These are phyloP conservation scores for Stenodema calcarata DNA, from an alignment of 2,888 invertebrate genomes.

Conservation along the genomic window DNA sequence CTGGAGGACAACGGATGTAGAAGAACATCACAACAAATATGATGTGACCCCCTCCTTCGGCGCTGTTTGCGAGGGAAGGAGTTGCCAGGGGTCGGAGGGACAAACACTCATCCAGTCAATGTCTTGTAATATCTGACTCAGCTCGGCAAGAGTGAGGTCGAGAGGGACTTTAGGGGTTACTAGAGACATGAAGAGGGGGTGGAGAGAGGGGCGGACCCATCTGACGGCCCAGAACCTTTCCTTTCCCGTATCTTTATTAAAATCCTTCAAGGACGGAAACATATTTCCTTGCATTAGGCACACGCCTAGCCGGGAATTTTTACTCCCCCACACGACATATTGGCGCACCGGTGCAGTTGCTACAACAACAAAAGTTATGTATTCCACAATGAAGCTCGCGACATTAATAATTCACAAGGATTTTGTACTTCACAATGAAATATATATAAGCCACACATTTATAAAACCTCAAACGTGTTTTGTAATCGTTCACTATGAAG, in stretches of 20 bases:
- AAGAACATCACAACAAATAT: conserved; percentile 34
- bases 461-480: too few relatives aligned
- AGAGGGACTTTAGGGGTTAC: neutral
- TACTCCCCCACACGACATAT: neutral
- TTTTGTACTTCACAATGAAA: too few relatives aligned
- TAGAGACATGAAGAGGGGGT: neutral
- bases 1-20: conserved; percentile 29
- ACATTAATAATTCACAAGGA: neutral
- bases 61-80: neutral
- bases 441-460: too few relatives aligned
- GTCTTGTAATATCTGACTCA: conserved; percentile 48
- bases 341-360: neutral
- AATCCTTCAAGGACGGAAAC: conserved; percentile 34
- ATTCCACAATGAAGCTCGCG: neutral
- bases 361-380: neutral
- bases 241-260: conserved; percentile 32
- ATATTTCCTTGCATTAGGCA: conserved; percentile 17
- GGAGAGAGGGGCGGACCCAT: neutral
- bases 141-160: neutral
- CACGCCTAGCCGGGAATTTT: neutral
- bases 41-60: neutral
- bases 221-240: conserved; percentile 28
- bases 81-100: conserved; percentile 11
- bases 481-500: too few relatives aligned
- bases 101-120: conserved; percentile 40